Percentiles rank a stretch among this genome's conserved stretches.
These are phyloP conservation scores for Tinamus major DNA, from an alignment of 2,797 vertebrate genomes.

Conservation along the genomic window DNA sequence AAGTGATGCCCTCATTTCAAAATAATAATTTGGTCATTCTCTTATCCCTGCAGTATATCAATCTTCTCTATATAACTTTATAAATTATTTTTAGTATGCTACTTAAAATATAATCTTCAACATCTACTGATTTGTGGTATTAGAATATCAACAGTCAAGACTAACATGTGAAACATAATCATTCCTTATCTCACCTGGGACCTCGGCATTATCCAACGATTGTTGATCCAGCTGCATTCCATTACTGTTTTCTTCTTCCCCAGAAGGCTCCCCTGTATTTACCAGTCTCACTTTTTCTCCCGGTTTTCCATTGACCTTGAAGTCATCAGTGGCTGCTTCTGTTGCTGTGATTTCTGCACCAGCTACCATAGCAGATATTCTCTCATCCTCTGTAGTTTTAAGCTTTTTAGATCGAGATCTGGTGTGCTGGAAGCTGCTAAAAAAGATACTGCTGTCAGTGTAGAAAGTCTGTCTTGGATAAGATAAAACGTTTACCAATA, in stretches of 20 bases:
- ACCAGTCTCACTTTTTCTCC: constrained; percentile 69
- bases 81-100: not conserved
- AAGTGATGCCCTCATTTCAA: not conserved
- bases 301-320: constrained; percentile 81
- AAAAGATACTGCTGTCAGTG: constrained; percentile 75
- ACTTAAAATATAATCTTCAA: constrained; percentile 46
- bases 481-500: constrained; percentile 74
- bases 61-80: not conserved
- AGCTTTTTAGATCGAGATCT: constrained; percentile 91
- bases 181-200: constrained; percentile 85
- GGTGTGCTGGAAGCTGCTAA: constrained; percentile 81
- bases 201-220: constrained; percentile 81
- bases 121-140: constrained; percentile 76
- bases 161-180: constrained; percentile 80
- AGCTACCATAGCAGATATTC: constrained; percentile 76
- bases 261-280: constrained; percentile 73
- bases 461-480: constrained; percentile 66
- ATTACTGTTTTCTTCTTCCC: constrained; percentile 77
- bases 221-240: constrained; percentile 82
- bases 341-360: constrained; percentile 74
- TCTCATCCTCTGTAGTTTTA: constrained; percentile 84
- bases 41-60: not conserved
- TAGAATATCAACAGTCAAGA: constrained; percentile 72
- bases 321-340: constrained; percentile 73
- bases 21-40: not conserved